These are phyloP conservation scores for Drosophila mulleri DNA, from an alignment of 2,888 invertebrate genomes.

Conservation along the genomic window DNA sequence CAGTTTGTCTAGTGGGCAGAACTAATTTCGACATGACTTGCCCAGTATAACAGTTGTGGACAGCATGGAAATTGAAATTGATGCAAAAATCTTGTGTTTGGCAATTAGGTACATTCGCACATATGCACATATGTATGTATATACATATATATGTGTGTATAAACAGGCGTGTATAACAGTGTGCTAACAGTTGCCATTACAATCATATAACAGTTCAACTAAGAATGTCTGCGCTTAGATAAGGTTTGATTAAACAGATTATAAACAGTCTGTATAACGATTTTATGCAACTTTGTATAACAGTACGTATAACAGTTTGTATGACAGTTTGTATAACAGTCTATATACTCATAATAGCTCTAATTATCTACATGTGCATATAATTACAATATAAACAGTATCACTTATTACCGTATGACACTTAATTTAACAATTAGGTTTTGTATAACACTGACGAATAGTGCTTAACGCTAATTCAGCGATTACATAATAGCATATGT, in stretches of 20 bases:
- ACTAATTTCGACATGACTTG: slow-evolving; percentile 25
- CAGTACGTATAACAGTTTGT: background rate
- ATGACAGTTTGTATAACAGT: background rate
- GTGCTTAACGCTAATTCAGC: too few species aligned
- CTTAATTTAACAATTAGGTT: background rate
- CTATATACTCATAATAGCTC: background rate
- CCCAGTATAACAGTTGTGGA: slow-evolving; percentile 8
- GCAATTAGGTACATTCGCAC: background rate
- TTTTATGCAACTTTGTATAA: too few species aligned
- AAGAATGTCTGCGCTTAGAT: too few species aligned
- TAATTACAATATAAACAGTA: background rate
- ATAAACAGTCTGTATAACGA: background rate
- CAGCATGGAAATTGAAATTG: slow-evolving; percentile 1
- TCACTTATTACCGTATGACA: background rate
- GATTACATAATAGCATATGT: slow-evolving; percentile 15
- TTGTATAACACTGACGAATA: slow-evolving; percentile 4
- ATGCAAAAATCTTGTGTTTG: background rate
- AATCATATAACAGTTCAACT: background rate
- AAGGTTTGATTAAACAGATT: too few species aligned
- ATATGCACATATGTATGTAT: too few species aligned
- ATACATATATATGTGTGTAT: background rate
- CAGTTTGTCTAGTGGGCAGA: slow-evolving; percentile 18
- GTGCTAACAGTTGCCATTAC: background rate
- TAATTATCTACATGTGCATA: background rate
- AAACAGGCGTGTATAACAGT: background rate